A percentile compares a stretch with the other conserved stretches of the same genome.
Conservation (phyloP, 2,888 invertebrate genomes). For the Trichacis sp. region DNA sequence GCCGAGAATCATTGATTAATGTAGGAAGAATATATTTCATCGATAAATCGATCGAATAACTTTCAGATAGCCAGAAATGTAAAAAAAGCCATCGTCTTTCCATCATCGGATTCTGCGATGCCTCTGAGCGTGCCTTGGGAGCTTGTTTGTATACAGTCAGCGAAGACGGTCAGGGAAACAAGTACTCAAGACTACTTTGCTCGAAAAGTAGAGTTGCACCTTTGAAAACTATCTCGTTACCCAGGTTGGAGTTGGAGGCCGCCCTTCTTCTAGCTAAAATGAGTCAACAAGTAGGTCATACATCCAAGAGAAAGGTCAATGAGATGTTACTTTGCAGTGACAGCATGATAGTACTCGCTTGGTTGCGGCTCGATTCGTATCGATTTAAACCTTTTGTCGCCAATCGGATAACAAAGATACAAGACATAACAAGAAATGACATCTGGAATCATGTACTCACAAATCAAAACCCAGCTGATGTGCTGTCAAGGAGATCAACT, state of each 20-base stretch:
- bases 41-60: slow-evolving; percentile 14
- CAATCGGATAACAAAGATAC: slow-evolving; percentile 27
- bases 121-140: slow-evolving; percentile 44
- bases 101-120: slow-evolving; percentile 46
- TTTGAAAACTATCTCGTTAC: slow-evolving; percentile 28
- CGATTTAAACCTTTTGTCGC: slow-evolving; percentile 31
- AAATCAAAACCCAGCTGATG: slow-evolving; percentile 37
- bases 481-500: slow-evolving; percentile 26
- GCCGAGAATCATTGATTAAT: neutral
- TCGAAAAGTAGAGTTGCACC: slow-evolving; percentile 38
- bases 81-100: slow-evolving; percentile 2
- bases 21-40: slow-evolving; percentile 19
- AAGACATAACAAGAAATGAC: slow-evolving; percentile 12
- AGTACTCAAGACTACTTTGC: slow-evolving; percentile 19
- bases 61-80: slow-evolving; percentile 22
- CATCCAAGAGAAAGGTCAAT: slow-evolving; percentile 13
- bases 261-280: slow-evolving; percentile 30
- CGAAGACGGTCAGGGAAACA: neutral
- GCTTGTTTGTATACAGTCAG: slow-evolving; percentile 43
- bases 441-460: slow-evolving; percentile 33
- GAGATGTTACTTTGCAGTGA: slow-evolving; percentile 28
- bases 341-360: slow-evolving; percentile 29
- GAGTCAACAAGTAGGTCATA: neutral
- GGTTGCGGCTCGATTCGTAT: slow-evolving; percentile 20
- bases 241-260: slow-evolving; percentile 24